phyloP scores from a whole-genome alignment of 2,113 vertebrate species.

The Mus pahari region DNA sequence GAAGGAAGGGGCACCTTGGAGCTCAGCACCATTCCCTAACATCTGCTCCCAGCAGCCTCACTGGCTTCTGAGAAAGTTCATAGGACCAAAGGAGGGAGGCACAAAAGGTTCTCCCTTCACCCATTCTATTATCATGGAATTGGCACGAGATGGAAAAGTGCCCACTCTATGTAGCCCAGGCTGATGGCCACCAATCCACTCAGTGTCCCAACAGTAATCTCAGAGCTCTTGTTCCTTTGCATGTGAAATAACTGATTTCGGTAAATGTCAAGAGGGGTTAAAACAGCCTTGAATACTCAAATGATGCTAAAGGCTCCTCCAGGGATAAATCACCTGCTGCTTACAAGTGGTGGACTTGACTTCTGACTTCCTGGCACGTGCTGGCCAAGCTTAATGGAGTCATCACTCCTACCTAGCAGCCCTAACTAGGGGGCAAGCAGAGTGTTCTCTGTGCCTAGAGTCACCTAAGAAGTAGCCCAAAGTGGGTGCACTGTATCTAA shows the following conservation, averaged over 20 bases:
- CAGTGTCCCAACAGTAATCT: accelerated
- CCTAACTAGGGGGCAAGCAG: not conserved
- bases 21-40: no score
- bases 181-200: accelerated
- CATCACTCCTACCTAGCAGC: no score
- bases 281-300: not conserved
- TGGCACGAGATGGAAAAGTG: not conserved
- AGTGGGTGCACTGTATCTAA: not conserved
- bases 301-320: accelerated
- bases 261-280: accelerated
- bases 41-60: not conserved
- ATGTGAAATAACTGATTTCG: accelerated
- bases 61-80: not conserved
- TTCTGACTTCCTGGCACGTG: not conserved
- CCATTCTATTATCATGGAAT: not conserved
- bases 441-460: accelerated
- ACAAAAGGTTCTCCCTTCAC: accelerated
- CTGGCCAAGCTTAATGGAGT: not conserved
- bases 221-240: not conserved
- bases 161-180: accelerated
- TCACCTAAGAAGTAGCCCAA: not conserved
- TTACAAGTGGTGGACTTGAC: no score
- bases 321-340: not conserved
- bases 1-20: not conserved
- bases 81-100: not conserved